phyloP scores from a whole-genome alignment of 1,140 invertebrate genomes.

The Diabrotica undecimpunctata region DNA sequence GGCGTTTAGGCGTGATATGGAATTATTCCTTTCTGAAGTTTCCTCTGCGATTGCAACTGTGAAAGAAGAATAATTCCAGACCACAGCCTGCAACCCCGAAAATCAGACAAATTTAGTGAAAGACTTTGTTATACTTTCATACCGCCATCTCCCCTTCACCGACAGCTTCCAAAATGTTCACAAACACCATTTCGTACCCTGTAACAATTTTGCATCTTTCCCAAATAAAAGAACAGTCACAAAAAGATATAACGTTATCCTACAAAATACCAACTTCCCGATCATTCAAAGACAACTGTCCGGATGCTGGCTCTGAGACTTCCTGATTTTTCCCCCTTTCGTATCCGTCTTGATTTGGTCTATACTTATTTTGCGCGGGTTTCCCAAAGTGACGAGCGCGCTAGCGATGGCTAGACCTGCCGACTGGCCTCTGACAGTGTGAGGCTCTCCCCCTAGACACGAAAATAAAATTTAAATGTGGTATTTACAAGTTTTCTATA shows the following conservation, averaged over 20 bases:
- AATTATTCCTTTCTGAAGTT: too few species aligned
- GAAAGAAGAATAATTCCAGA: too few species aligned
- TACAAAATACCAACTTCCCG: too few species aligned
- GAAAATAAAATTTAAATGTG: neutral
- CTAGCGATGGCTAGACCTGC: slow-evolving; percentile 79
- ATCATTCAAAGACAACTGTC: slow-evolving; percentile 48
- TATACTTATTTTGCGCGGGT: slow-evolving; percentile 65
- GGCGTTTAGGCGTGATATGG: too few species aligned
- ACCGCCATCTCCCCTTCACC: too few species aligned
- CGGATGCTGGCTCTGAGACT: slow-evolving; percentile 69
- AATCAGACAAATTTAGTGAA: too few species aligned
- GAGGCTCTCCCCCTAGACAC: slow-evolving; percentile 55
- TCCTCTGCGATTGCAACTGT: too few species aligned
- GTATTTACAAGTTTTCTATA: too few species aligned
- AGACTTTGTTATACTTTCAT: too few species aligned
- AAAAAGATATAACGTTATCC: too few species aligned
- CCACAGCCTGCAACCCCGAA: too few species aligned
- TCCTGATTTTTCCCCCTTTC: slow-evolving; percentile 60
- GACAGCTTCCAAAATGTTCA: too few species aligned
- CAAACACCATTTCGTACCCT: neutral
- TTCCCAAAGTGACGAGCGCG: slow-evolving; percentile 79
- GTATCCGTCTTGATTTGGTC: slow-evolving; percentile 64
- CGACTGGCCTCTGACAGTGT: slow-evolving; percentile 80
- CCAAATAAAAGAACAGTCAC: neutral
- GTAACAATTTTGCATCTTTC: neutral